A percentile compares a stretch with the other conserved stretches of the same genome.
phyloP scores from a whole-genome alignment of 2,888 invertebrate genomes.

The Cantharis rufa region DNA sequence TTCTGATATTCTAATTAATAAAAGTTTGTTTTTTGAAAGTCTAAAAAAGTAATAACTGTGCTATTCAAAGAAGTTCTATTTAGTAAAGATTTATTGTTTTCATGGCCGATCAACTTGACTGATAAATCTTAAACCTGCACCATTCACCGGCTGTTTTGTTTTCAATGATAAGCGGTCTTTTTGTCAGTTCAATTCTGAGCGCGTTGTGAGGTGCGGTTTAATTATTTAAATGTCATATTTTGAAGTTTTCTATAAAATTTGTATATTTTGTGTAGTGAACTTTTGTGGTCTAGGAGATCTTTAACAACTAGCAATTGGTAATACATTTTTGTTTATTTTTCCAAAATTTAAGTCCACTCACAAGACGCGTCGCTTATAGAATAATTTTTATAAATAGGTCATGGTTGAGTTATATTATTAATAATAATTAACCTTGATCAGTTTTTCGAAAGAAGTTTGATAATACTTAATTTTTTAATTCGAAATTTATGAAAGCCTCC shows the following conservation, averaged over 20 bases:
- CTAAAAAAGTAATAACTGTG: not conserved
- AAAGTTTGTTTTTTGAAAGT: not conserved
- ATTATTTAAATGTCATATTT: not conserved
- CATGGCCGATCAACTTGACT: not conserved
- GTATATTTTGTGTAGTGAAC: not conserved
- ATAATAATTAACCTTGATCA: not conserved
- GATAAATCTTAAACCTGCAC: not conserved
- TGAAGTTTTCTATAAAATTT: not conserved
- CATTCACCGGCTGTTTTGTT: constrained; percentile 1
- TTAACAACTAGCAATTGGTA: not conserved
- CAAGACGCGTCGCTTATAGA: not conserved
- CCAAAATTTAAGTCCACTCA: not conserved
- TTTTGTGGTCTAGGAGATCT: not conserved
- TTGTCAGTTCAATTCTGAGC: not conserved
- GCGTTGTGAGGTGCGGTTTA: not conserved
- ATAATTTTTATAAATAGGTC: not conserved
- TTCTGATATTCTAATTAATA: no score
- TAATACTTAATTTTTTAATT: not conserved
- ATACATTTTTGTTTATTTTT: not conserved
- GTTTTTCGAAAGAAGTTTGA: not conserved
- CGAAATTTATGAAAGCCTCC: not conserved
- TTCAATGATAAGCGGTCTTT: not conserved
- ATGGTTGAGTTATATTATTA: not conserved
- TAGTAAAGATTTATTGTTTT: not conserved
- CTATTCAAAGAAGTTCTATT: not conserved